phyloP scores from a whole-genome alignment of 2,888 invertebrate species.

The Acanthopleura granulata region DNA sequence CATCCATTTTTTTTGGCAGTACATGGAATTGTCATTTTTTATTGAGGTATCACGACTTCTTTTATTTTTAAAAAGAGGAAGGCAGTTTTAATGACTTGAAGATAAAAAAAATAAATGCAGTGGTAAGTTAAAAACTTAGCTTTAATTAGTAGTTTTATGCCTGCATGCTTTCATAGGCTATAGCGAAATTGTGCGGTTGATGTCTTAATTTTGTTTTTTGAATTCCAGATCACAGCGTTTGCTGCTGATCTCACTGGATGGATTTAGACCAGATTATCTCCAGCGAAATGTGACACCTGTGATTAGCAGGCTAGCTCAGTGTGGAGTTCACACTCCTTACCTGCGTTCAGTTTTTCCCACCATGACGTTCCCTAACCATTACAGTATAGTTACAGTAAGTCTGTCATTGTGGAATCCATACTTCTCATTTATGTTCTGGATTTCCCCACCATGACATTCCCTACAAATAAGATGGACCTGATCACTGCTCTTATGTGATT shows the following conservation, averaged over 20 bases:
- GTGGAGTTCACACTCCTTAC: slow-evolving; percentile 53
- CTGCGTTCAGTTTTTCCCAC: slow-evolving; percentile 62
- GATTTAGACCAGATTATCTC: slow-evolving; percentile 60
- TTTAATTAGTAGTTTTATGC: no score
- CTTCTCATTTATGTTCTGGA: slow-evolving; percentile 53
- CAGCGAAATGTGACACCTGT: slow-evolving; percentile 50
- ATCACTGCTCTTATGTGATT: no score
- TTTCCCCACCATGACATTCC: slow-evolving; percentile 63
- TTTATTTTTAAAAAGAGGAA: no score
- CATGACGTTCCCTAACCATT: slow-evolving; percentile 64
- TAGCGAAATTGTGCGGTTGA: no score
- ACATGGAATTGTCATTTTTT: no score
- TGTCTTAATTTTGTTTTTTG: neutral
- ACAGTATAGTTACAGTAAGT: slow-evolving; percentile 59
- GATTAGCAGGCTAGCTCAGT: slow-evolving; percentile 45
- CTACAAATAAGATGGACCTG: no score
- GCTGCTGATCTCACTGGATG: slow-evolving; percentile 59
- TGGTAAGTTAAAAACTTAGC: no score
- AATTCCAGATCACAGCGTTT: slow-evolving; percentile 44
- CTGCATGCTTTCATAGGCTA: no score
- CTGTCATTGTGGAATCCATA: slow-evolving; percentile 38
- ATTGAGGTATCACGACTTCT: no score
- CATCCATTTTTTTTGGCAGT: no score
- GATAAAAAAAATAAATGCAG: no score
- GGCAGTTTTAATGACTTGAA: no score